These are phyloP conservation scores for Athene cunicularia DNA, from an alignment of 2,113 vertebrate genomes.

Conservation along the genomic window DNA sequence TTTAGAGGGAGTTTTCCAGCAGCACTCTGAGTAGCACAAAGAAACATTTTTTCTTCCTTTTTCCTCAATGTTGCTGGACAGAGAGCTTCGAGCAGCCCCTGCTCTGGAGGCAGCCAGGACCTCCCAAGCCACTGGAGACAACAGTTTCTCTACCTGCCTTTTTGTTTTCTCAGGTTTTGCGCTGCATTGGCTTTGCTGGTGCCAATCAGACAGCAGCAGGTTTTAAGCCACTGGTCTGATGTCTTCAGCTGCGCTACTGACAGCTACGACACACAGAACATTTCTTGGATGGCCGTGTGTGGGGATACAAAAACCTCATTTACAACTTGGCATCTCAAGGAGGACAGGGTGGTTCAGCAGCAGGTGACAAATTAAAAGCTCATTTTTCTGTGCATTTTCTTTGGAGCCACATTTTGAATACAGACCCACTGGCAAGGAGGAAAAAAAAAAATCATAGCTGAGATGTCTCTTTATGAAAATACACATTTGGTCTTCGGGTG, in stretches of 20 bases:
- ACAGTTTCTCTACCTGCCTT: neutral
- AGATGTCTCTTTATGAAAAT: neutral
- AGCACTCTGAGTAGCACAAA: neutral
- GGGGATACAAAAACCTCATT: slow-evolving; percentile 34
- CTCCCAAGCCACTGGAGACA: neutral
- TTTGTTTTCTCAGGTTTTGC: neutral
- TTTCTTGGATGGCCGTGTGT: neutral
- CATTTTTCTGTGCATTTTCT: slow-evolving; percentile 50
- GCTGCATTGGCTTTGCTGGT: neutral
- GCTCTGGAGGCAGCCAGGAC: neutral
- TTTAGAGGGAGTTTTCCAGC: neutral
- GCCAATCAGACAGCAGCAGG: neutral
- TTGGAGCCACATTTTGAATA: neutral
- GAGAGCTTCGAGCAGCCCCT: neutral
- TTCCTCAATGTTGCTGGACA: neutral
- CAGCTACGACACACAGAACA: neutral
- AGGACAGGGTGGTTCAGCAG: slow-evolving; percentile 32
- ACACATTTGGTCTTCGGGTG: neutral
- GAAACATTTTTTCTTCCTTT: neutral
- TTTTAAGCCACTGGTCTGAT: slow-evolving; percentile 11
- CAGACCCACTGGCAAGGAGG: neutral
- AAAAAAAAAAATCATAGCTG: neutral
- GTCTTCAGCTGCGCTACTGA: slow-evolving; percentile 24
- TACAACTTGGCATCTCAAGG: slow-evolving; percentile 41
- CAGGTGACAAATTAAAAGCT: slow-evolving; percentile 60